Conservation (phyloP, 1,140 invertebrate species). For the Stegodyphus mimosarum region DNA sequence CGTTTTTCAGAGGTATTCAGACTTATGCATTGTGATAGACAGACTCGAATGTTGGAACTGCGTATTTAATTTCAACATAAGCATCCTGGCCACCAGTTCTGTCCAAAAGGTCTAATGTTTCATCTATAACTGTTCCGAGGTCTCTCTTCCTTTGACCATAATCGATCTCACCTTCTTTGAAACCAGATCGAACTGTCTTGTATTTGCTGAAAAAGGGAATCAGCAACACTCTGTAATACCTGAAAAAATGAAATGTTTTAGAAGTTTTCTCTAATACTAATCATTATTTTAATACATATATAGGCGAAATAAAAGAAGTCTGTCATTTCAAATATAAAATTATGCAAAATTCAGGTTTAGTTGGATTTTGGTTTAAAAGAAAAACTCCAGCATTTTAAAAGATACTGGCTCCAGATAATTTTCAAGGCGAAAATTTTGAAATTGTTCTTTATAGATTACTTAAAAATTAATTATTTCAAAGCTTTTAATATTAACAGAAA, state of each 20-base stretch:
- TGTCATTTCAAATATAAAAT: too few relatives aligned
- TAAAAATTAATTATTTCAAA: too few relatives aligned
- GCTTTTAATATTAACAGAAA: too few relatives aligned
- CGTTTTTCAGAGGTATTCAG: too few relatives aligned
- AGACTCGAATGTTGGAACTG: conserved; percentile 42
- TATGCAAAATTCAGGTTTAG: too few relatives aligned
- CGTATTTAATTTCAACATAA: conserved; percentile 50
- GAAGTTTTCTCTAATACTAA: background rate
- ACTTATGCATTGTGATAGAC: conserved; percentile 35
- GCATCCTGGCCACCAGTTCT: conserved; percentile 27
- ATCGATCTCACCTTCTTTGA: conserved; percentile 24
- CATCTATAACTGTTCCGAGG: conserved; percentile 9
- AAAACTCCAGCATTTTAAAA: too few relatives aligned
- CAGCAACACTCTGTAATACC: conserved; percentile 24
- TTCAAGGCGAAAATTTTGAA: too few relatives aligned
- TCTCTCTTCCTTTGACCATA: conserved; percentile 22
- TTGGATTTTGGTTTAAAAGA: too few relatives aligned
- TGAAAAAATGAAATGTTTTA: background rate
- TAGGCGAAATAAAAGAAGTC: too few relatives aligned
- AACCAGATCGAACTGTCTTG: background rate
- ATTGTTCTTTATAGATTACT: too few relatives aligned
- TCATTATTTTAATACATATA: background rate
- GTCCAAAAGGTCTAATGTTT: conserved; percentile 40
- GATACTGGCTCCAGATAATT: too few relatives aligned
- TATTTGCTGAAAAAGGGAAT: conserved; percentile 36